phyloP scores from a whole-genome alignment of 2,113 vertebrate species.

The Pituophis catenifer region DNA sequence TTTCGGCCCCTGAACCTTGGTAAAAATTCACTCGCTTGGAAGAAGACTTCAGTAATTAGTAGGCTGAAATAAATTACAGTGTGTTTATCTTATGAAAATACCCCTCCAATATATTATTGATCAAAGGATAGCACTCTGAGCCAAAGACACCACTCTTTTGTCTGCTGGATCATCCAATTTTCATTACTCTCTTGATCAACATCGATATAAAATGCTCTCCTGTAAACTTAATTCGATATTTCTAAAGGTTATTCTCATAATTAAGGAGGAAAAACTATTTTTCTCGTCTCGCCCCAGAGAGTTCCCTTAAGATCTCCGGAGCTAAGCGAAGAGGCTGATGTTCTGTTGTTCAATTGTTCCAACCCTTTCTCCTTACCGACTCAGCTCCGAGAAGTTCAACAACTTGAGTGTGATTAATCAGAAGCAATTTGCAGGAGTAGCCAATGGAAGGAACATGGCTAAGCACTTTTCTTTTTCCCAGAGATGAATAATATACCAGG shows the following conservation, averaged over 20 bases:
- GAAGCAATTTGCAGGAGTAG: constrained; percentile 44
- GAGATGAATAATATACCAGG: constrained; percentile 56
- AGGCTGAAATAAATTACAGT: background rate
- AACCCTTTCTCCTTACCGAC: background rate
- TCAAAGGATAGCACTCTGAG: background rate
- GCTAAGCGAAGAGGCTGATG: background rate
- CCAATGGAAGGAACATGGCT: constrained; percentile 46
- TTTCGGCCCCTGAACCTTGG: background rate
- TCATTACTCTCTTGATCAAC: background rate
- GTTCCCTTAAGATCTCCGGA: background rate
- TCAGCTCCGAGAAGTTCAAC: constrained; percentile 14
- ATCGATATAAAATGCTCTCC: background rate
- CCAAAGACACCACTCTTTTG: background rate
- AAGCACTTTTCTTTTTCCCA: constrained; percentile 58
- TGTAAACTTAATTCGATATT: background rate
- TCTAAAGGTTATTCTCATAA: background rate
- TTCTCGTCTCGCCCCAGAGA: background rate
- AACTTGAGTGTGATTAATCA: constrained; percentile 53
- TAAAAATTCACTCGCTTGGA: background rate
- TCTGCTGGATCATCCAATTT: background rate
- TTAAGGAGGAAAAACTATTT: background rate
- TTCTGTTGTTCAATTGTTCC: background rate
- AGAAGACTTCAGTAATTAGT: background rate
- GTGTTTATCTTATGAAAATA: background rate
- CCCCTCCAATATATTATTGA: accelerated